A percentile compares a stretch with the other conserved stretches of the same genome.
Evolutionary conservation across 2,888 invertebrate genomes (phyloP).

Genomic region (Apodemia zela): DNA sequence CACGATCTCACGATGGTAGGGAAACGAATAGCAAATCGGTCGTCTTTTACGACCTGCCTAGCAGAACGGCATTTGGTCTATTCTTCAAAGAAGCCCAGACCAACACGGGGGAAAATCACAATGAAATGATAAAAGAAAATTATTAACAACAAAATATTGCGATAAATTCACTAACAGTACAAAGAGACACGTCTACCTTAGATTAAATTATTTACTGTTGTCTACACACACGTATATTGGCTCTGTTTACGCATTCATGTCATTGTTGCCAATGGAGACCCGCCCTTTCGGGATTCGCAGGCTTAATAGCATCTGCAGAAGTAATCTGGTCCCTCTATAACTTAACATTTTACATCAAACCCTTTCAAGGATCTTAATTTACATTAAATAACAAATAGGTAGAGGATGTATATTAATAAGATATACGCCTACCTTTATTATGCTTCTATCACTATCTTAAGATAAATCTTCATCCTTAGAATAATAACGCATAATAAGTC

Average conservation of each 20-base stretch:
- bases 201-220: conserved; percentile 10
- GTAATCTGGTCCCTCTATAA: conserved; percentile 15
- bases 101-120: too few relatives aligned
- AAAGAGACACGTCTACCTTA: conserved; percentile 1
- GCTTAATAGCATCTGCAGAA: conserved; percentile 17
- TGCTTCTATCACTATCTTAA: neutral
- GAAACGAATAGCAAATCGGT: too few relatives aligned
- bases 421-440: neutral
- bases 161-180: too few relatives aligned
- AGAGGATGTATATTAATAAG: neutral
- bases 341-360: conserved; percentile 15
- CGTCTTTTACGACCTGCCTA: too few relatives aligned
- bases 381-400: conserved; percentile 8
- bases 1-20: too few relatives aligned
- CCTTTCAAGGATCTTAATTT: conserved; percentile 16
- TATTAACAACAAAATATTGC: too few relatives aligned
- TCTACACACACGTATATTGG: neutral
- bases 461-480: too few relatives aligned
- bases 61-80: too few relatives aligned
- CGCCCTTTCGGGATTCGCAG: conserved; percentile 18
- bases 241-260: conserved; percentile 14
- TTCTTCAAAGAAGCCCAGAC: too few relatives aligned
- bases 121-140: too few relatives aligned
- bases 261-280: conserved; percentile 12
- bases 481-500: too few relatives aligned